These are phyloP conservation scores for Colossoma macropomum DNA, from an alignment of 2,113 vertebrate species.

Conservation along the genomic window DNA sequence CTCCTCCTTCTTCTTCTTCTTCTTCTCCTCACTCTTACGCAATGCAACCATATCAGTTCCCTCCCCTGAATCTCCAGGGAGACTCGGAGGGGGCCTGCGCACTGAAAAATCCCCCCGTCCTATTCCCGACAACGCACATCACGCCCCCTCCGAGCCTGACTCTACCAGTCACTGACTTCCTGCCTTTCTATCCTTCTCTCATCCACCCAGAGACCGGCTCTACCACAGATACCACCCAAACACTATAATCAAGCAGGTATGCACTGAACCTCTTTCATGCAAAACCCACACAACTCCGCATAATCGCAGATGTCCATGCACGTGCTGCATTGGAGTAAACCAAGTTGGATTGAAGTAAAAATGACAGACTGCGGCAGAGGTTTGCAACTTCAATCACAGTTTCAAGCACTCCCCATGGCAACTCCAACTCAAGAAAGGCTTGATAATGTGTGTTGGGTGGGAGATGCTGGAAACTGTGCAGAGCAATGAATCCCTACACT, in stretches of 20 bases:
- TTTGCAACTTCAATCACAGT: not conserved
- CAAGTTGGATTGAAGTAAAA: not conserved
- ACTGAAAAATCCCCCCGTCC: conserved; percentile 12
- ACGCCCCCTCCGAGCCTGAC: not conserved
- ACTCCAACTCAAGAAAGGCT: not conserved
- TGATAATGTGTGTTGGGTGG: too few relatives aligned
- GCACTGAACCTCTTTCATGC: not conserved
- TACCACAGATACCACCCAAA: not conserved
- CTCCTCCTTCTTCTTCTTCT: not conserved
- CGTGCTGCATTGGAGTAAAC: conserved; percentile 14
- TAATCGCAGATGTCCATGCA: not conserved
- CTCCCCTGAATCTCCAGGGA: not conserved
- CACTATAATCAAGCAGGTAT: conserved; percentile 25
- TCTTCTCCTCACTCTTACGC: conserved; percentile 8
- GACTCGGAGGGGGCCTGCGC: not conserved
- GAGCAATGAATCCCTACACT: not conserved
- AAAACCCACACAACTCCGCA: conserved; percentile 13
- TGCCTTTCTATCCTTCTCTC: not conserved
- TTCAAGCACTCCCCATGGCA: not conserved
- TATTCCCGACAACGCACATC: not conserved
- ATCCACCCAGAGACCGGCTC: not conserved
- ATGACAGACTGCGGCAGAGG: not conserved
- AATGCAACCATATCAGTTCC: conserved; percentile 26
- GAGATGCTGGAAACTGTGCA: not conserved
- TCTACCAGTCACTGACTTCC: not conserved